Base-by-base conservation (phyloP, 2,113 vertebrate genomes). In the Fregata magnificens region DNA sequence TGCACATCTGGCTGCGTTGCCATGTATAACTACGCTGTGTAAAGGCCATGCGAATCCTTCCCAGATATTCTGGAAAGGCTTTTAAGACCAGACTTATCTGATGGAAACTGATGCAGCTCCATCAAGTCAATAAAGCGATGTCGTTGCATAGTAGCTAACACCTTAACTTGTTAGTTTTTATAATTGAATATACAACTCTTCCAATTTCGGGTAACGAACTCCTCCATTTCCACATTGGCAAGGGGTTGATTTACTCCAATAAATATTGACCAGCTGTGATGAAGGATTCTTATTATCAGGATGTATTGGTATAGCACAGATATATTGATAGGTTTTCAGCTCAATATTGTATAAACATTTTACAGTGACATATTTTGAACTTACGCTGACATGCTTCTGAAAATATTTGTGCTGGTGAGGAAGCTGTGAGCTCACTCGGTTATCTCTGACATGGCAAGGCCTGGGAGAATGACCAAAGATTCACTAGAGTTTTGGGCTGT, bases 211-310 rank as follows among this genome's bases (percentile, higher is more conserved):
- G 89, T 95, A 89, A 87, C 40, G 12, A 92, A 86, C 50, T 61
- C 86, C 84, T 97, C 82, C 55, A 88, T 91, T 93, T 95, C 88
- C 49, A 66, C 88, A 81, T 78, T 94, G 88, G 73, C 90, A 89
- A 96, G 93, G 61, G 77, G 76, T 70, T 96, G 97, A 97, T 97
- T 97, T 97, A 97, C 92, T 89, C 79, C 92, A 91, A 50, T 90
- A 95, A 96, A 87, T 96, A 97, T 77, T 88, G 96, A 96, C 93
- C 87, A 70, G 74, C 62, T 95, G 92, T 95, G 96, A 96, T 94
- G 93, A 96, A 97, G 88, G 82, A 40, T 92, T 95, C 93, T 86
- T 96, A 96, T 96, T 97, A 97, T 45, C 84, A 93, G 93, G 93
- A 97, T 78, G 77, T 72, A 95, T 92, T 96, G 93, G 89, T 87